Evolutionary conservation across 2,888 invertebrate genomes (phyloP).

Genomic region (Ormyrus pomaceus): DNA sequence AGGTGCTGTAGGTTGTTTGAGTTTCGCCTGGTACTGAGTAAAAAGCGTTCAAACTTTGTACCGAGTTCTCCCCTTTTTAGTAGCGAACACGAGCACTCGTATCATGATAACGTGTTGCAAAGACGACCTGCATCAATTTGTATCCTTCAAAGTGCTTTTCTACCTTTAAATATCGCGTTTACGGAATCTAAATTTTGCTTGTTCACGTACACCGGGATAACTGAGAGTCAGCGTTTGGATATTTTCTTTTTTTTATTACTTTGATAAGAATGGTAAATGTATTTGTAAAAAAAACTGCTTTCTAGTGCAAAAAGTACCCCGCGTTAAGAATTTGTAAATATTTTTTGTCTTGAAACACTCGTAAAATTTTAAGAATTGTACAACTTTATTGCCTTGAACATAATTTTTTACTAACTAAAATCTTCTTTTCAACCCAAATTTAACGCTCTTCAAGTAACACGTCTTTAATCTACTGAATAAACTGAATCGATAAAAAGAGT

Average conservation of each 20-base stretch:
- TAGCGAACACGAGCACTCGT: not conserved
- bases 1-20: too few species aligned
- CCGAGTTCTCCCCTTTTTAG: not conserved
- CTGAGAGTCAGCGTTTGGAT: too few species aligned
- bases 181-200: not conserved
- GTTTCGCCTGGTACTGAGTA: not conserved
- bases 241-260: too few species aligned
- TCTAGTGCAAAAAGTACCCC: too few species aligned
- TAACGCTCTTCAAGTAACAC: not conserved
- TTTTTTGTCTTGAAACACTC: too few species aligned
- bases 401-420: too few species aligned
- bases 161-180: not conserved
- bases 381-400: too few species aligned
- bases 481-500: not conserved
- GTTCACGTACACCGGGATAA: not conserved
- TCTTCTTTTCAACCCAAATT: too few species aligned
- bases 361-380: too few species aligned
- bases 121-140: slow-evolving; percentile 3
- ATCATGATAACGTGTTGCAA: slow-evolving; percentile 6
- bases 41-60: not conserved
- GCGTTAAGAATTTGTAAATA: too few species aligned
- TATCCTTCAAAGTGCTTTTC: not conserved
- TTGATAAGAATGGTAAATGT: too few species aligned
- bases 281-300: too few species aligned
- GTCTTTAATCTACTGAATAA: slow-evolving; percentile 4